phyloP scores from a whole-genome alignment of 2,797 vertebrate species.

The Cyprinodon diabolis region DNA sequence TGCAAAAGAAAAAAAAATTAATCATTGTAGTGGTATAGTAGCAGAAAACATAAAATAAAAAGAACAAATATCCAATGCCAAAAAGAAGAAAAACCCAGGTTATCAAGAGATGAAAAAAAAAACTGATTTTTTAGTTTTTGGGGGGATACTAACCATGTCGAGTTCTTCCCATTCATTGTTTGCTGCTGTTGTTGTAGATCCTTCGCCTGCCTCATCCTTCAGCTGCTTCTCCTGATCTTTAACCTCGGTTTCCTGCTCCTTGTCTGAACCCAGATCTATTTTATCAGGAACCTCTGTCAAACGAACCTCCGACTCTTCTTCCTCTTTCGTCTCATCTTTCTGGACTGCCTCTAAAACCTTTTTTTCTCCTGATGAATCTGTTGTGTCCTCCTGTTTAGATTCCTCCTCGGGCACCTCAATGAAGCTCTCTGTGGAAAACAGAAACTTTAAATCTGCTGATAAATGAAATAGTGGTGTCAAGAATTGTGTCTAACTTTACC shows the following conservation, averaged over 20 bases:
- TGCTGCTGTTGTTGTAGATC: conserved; percentile 25
- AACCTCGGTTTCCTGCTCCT: conserved; percentile 19
- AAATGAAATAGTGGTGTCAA: neutral
- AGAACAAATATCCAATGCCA: too few relatives aligned
- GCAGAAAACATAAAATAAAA: neutral
- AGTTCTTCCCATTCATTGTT: conserved; percentile 87
- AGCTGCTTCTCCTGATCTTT: conserved; percentile 47
- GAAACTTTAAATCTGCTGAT: neutral
- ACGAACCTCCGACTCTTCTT: conserved; percentile 50
- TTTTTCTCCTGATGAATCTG: conserved; percentile 58
- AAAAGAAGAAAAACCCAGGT: neutral
- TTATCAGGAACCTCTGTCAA: neutral
- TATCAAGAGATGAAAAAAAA: neutral
- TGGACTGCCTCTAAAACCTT: conserved; percentile 50
- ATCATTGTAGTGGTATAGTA: neutral
- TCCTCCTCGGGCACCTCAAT: conserved; percentile 86
- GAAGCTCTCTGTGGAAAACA: conserved; percentile 84
- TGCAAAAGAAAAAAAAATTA: too few relatives aligned
- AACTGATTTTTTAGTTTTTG: neutral
- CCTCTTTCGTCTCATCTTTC: conserved; percentile 10
- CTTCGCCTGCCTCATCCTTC: conserved; percentile 21
- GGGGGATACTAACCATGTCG: conserved; percentile 78
- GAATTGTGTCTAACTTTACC: conserved; percentile 54
- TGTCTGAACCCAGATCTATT: conserved; percentile 43
- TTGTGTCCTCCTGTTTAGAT: conserved; percentile 54